A percentile compares a stretch with the other conserved stretches of the same genome.
Conservation (phyloP, 2,888 invertebrate genomes). For the Stegophylla sp. region DNA sequence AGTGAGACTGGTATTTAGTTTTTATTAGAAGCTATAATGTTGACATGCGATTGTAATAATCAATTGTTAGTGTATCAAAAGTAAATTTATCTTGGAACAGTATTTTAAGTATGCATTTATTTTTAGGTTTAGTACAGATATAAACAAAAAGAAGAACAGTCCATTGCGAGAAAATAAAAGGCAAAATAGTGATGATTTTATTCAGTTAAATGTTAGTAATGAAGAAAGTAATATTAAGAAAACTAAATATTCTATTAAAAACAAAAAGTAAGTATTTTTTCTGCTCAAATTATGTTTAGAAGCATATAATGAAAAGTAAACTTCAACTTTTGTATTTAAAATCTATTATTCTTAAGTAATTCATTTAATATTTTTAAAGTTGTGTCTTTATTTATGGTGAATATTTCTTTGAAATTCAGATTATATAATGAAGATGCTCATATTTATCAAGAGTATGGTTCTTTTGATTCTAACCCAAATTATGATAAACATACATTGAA, state of each 20-base stretch:
- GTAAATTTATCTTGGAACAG: not conserved
- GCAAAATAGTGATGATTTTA: slow-evolving; percentile 68
- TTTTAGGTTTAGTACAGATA: slow-evolving; percentile 34
- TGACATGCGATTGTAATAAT: not conserved
- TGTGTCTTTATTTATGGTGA: not conserved
- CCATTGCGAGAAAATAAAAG: slow-evolving; percentile 49
- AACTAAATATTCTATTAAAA: slow-evolving; percentile 42
- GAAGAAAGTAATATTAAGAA: slow-evolving; percentile 62
- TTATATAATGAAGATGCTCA: slow-evolving; percentile 53
- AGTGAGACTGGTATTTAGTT: too few species aligned
- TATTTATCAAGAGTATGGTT: slow-evolving; percentile 43
- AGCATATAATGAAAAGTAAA: not conserved
- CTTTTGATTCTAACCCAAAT: slow-evolving; percentile 34
- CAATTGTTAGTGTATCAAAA: not conserved
- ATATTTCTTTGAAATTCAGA: slow-evolving; percentile 15
- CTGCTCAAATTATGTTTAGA: too few species aligned
- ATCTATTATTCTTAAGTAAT: not conserved
- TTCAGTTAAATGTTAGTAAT: slow-evolving; percentile 64
- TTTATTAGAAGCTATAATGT: too few species aligned
- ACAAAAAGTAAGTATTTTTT: slow-evolving; percentile 61
- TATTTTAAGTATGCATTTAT: not conserved
- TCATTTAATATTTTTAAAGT: not conserved
- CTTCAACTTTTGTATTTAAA: not conserved
- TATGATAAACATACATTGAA: slow-evolving; percentile 72
- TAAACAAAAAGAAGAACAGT: slow-evolving; percentile 38